Conservation (phyloP, 2,113 vertebrate species). For the Oncorhynchus gorbuscha region DNA sequence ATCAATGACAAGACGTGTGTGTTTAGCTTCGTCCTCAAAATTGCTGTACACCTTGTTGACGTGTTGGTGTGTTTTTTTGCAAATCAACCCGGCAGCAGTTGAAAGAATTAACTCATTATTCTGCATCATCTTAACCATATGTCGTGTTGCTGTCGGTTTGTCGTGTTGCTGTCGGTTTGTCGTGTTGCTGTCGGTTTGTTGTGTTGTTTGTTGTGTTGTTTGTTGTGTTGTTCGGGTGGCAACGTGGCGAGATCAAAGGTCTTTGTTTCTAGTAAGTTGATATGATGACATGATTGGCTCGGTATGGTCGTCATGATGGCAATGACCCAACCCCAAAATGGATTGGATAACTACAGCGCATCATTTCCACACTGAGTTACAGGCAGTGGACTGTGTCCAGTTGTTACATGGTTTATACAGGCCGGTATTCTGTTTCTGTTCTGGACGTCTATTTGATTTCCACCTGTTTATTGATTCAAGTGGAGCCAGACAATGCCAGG, state of each 20-base stretch:
- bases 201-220: background rate
- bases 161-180: no score
- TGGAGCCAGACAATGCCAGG: slow-evolving; percentile 58
- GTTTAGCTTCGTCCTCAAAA: no score
- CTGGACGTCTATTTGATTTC: slow-evolving; percentile 59
- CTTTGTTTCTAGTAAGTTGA: background rate
- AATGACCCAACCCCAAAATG: background rate
- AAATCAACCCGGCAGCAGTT: slow-evolving; percentile 51
- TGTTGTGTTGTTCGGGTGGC: background rate
- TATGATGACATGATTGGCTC: background rate
- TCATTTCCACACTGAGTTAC: background rate
- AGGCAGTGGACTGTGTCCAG: background rate
- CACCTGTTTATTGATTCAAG: slow-evolving; percentile 71
- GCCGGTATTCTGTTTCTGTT: slow-evolving; percentile 24
- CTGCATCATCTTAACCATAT: no score
- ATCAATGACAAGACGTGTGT: no score
- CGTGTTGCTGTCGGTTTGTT: no score
- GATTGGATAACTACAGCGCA: background rate
- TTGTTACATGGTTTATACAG: slow-evolving; percentile 17
- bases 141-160: background rate
- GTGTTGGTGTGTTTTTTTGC: slow-evolving; percentile 19
- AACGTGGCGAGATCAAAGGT: background rate
- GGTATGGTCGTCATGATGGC: background rate
- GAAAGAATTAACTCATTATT: no score
- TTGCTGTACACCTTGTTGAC: no score